Evolutionary conservation across 1,140 invertebrate species (phyloP).

Genomic region (Rhysida immarginata): DNA sequence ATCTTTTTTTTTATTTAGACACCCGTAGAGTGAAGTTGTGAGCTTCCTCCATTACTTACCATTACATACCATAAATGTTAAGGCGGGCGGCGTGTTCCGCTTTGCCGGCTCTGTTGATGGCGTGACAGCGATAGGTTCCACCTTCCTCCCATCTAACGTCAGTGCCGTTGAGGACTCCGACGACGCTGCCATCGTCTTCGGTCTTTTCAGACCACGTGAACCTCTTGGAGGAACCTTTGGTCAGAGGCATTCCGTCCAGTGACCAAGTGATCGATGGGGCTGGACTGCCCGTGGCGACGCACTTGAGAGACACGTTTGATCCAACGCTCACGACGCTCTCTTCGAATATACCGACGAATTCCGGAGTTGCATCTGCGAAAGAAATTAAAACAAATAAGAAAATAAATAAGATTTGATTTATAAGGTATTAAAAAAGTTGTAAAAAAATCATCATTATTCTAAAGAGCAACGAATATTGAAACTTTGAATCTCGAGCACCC

Average conservation of each 20-base stretch:
- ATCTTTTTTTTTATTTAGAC: too few relatives aligned
- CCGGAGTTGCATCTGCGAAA: slow-evolving; percentile 57
- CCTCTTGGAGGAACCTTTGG: slow-evolving; percentile 39
- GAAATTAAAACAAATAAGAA: slow-evolving; percentile 9
- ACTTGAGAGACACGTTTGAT: slow-evolving; percentile 64
- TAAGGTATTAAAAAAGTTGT: too few relatives aligned
- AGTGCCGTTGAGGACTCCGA: slow-evolving; percentile 86
- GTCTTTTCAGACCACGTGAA: slow-evolving; percentile 61
- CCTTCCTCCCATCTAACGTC: slow-evolving; percentile 75
- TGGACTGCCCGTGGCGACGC: slow-evolving; percentile 62
- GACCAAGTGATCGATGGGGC: slow-evolving; percentile 47
- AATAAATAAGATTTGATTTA: too few relatives aligned
- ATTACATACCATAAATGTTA: slow-evolving; percentile 68
- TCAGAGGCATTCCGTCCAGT: slow-evolving; percentile 58
- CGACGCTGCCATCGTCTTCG: slow-evolving; percentile 77
- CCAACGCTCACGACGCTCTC: slow-evolving; percentile 68
- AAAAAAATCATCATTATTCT: too few relatives aligned
- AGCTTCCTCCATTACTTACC: too few relatives aligned
- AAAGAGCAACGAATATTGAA: too few relatives aligned
- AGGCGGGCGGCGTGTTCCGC: slow-evolving; percentile 64
- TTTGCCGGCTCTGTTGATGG: slow-evolving; percentile 59
- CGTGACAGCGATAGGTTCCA: slow-evolving; percentile 75
- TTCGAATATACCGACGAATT: slow-evolving; percentile 62
- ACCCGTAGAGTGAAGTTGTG: too few relatives aligned
- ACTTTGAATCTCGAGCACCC: too few relatives aligned